Evolutionary conservation across 1,140 invertebrate species (phyloP).

Genomic region (Melitaea cinxia): DNA sequence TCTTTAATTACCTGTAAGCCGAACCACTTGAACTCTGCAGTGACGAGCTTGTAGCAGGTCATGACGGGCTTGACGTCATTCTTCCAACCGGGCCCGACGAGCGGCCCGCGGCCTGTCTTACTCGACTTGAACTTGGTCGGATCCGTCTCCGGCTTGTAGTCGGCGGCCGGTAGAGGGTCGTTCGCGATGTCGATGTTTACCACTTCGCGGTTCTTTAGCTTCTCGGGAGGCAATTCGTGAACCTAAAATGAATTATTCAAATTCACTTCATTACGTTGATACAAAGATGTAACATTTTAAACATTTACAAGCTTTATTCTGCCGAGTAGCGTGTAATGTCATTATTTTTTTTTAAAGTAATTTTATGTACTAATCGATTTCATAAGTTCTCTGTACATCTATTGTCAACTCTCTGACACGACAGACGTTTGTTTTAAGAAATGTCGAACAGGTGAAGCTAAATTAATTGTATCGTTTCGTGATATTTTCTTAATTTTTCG

Average conservation of each 20-base stretch:
- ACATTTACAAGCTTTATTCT: no score
- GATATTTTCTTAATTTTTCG: no score
- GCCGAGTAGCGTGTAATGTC: no score
- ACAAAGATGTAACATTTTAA: no score
- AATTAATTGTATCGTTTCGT: no score
- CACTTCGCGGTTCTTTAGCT: constrained; percentile 93
- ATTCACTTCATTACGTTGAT: no score
- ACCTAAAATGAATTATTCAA: constrained; percentile 83
- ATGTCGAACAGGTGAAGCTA: no score
- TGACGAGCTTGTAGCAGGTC: constrained; percentile 99
- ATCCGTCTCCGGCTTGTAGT: constrained; percentile 94
- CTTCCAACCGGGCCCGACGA: constrained; percentile 91
- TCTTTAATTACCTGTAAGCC: constrained; percentile 93
- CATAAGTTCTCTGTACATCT: no score
- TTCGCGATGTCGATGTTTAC: constrained; percentile 98
- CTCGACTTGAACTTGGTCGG: constrained; percentile 94
- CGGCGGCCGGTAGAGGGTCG: constrained; percentile 88
- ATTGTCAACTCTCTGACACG: no score
- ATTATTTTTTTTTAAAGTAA: no score
- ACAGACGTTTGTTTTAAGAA: no score
- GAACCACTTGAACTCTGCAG: constrained; percentile 99
- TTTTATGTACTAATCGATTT: no score
- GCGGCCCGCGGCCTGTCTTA: constrained; percentile 97
- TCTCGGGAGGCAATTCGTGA: constrained; percentile 94
- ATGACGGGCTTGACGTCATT: constrained; percentile 93